A percentile compares a stretch with the other conserved stretches of the same genome.
These are phyloP conservation scores for Crypturellus undulatus DNA, from an alignment of 2,113 vertebrate species.

Conservation along the genomic window DNA sequence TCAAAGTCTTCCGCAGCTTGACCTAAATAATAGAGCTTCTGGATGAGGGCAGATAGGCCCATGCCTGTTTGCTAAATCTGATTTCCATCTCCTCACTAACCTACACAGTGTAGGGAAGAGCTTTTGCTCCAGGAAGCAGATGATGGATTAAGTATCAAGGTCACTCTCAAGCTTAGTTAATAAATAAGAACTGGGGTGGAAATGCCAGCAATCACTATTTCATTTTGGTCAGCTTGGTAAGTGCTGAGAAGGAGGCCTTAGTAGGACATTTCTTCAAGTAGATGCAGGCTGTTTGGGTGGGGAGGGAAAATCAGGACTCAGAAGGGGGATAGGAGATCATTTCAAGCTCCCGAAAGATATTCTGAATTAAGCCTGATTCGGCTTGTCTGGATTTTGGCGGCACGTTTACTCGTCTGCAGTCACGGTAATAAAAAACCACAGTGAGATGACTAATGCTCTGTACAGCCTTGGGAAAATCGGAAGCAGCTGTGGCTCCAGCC, in stretches of 20 bases:
- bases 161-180: slow-evolving; percentile 42
- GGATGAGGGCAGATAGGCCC: background rate
- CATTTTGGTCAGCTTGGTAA: background rate
- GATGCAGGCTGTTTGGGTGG: background rate
- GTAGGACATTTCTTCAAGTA: background rate
- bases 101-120: background rate
- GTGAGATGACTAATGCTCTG: slow-evolving; percentile 65
- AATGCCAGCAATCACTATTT: background rate
- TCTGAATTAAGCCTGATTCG: slow-evolving; percentile 3
- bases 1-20: background rate
- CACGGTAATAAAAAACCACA: slow-evolving; percentile 17
- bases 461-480: slow-evolving; percentile 53
- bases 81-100: background rate
- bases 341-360: background rate
- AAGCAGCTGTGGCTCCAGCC: slow-evolving; percentile 67
- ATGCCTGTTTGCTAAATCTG: background rate
- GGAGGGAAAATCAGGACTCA: background rate
- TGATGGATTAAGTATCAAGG: slow-evolving; percentile 48
- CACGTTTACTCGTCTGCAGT: background rate
- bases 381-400: slow-evolving; percentile 21
- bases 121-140: slow-evolving; percentile 2
- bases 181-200: slow-evolving; percentile 18
- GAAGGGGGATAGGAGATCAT: background rate
- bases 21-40: background rate
- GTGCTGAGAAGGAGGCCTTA: background rate